These are phyloP conservation scores for Cotesia congregata DNA, from an alignment of 2,888 invertebrate genomes.

Conservation along the genomic window DNA sequence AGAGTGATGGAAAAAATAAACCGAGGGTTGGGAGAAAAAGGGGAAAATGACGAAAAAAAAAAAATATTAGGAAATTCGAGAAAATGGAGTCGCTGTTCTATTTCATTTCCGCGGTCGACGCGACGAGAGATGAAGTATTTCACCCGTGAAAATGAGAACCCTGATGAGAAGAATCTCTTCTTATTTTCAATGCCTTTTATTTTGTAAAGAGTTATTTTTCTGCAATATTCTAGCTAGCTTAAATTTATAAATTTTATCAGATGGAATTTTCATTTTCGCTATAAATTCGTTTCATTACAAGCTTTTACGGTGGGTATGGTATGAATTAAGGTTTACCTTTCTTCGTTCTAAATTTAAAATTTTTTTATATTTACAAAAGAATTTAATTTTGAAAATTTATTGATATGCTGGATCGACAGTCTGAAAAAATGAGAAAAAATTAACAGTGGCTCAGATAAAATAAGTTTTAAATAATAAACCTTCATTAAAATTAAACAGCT, in stretches of 20 bases:
- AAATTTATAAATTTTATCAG: not conserved
- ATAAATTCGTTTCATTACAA: not conserved
- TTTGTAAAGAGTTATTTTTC: slow-evolving; percentile 3
- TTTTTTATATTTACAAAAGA: too few species aligned
- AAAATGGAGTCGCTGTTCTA: slow-evolving; percentile 29
- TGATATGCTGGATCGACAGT: too few species aligned
- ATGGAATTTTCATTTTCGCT: not conserved
- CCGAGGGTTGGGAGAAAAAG: not conserved
- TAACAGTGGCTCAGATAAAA: too few species aligned
- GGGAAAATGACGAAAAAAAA: not conserved
- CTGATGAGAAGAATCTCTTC: slow-evolving; percentile 28
- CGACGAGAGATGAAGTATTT: slow-evolving; percentile 12
- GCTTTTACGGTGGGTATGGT: too few species aligned
- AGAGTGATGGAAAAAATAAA: slow-evolving; percentile 9
- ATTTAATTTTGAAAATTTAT: too few species aligned
- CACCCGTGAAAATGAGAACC: slow-evolving; percentile 27
- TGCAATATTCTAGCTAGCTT: not conserved
- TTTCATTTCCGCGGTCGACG: slow-evolving; percentile 28
- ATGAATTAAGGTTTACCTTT: too few species aligned
- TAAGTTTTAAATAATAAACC: too few species aligned
- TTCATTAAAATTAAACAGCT: too few species aligned
- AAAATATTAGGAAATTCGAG: slow-evolving; percentile 14
- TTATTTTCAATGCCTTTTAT: slow-evolving; percentile 6
- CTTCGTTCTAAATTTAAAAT: too few species aligned
- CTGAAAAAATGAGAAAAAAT: too few species aligned